Evolutionary conservation across 2,797 vertebrate species (phyloP).

Genomic region (Mormyrus hasselquistii): DNA sequence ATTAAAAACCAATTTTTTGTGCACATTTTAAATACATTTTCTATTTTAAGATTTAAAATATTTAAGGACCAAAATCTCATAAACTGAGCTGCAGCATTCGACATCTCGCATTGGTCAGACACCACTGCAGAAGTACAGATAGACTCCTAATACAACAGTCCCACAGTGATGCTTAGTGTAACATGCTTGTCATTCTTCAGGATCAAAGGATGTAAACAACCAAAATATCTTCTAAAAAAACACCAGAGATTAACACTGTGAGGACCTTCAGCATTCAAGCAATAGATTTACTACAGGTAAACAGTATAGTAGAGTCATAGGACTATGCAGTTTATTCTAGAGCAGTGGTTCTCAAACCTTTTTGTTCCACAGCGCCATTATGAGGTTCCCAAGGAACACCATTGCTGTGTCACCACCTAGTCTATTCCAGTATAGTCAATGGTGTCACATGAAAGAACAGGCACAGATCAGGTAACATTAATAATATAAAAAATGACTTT

Average conservation of each 20-base stretch:
- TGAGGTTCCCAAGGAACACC: not conserved
- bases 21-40: constrained; percentile 60
- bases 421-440: not conserved
- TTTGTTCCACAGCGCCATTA: not conserved
- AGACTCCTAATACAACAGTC: constrained; percentile 39
- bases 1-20: constrained; percentile 59
- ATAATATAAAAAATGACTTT: not conserved
- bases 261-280: constrained; percentile 49
- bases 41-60: constrained; percentile 54
- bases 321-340: constrained; percentile 40
- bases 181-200: constrained; percentile 66
- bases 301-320: constrained; percentile 45
- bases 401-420: not conserved
- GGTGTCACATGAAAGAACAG: not conserved
- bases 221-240: constrained; percentile 56
- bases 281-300: constrained; percentile 39
- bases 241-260: constrained; percentile 48
- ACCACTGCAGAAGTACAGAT: constrained; percentile 47
- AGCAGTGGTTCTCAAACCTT: constrained; percentile 20
- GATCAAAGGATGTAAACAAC: constrained; percentile 69
- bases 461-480: not conserved
- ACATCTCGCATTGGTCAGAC: constrained; percentile 28
- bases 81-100: not conserved
- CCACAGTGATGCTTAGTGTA: constrained; percentile 37
- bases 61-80: constrained; percentile 62